These are phyloP conservation scores for Pristionchus pacificus DNA, from an alignment of 1,140 invertebrate species.

Conservation along the genomic window DNA sequence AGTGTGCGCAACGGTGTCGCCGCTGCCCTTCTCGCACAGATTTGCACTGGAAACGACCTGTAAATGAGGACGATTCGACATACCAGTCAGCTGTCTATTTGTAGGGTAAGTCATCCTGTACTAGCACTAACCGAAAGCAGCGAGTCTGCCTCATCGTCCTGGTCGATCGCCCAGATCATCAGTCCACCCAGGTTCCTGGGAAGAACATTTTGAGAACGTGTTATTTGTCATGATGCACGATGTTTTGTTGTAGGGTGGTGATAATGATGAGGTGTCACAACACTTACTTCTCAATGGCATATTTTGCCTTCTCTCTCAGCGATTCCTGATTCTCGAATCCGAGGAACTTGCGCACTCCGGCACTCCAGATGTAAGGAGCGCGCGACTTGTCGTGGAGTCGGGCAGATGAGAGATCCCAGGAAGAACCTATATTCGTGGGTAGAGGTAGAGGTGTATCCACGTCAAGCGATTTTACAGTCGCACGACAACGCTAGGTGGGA, in stretches of 20 bases:
- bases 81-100: no score
- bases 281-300: background rate
- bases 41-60: constrained; percentile 6
- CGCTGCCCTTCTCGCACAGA: constrained; percentile 7
- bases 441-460: no score
- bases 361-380: constrained; percentile 35
- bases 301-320: constrained; percentile 38
- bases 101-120: no score
- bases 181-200: constrained; percentile 75
- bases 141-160: constrained; percentile 69
- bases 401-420: constrained; percentile 13
- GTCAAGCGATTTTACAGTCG: no score
- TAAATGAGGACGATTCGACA: no score
- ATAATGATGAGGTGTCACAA: background rate
- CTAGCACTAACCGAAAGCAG: no score
- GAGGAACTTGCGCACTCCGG: constrained; percentile 30
- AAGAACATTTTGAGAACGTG: constrained; percentile 64
- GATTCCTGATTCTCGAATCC: constrained; percentile 38
- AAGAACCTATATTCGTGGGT: no score
- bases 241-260: no score
- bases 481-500: no score
- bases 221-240: no score
- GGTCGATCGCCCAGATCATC: constrained; percentile 80
- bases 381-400: constrained; percentile 35
- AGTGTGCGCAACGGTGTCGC: constrained; percentile 1